Conservation (phyloP, 1,140 invertebrate genomes). For the Drosophila rhopaloa region DNA sequence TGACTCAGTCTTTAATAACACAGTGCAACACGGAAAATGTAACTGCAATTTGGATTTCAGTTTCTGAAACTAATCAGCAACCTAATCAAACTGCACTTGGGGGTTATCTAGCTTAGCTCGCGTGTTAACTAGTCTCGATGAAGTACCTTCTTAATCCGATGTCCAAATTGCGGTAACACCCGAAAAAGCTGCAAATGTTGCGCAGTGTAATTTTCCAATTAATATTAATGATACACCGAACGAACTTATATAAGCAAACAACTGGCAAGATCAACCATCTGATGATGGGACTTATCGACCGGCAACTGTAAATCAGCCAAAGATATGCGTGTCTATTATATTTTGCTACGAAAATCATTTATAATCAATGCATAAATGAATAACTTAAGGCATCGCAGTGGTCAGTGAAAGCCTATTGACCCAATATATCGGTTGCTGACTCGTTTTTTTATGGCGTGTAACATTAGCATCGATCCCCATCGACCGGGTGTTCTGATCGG, state of each 20-base stretch:
- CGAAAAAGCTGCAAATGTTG: too few species aligned
- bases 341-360: conserved; percentile 26
- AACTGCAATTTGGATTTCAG: too few species aligned
- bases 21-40: too few species aligned
- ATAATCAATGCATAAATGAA: conserved; percentile 54
- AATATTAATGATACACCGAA: conserved; percentile 40
- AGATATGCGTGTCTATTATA: conserved; percentile 32
- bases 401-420: conserved; percentile 57
- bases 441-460: not conserved
- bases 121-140: too few species aligned
- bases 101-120: too few species aligned
- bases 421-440: not conserved
- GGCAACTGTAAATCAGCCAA: conserved; percentile 34
- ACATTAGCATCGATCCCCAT: conserved; percentile 6
- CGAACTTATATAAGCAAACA: conserved; percentile 26
- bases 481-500: conserved; percentile 12
- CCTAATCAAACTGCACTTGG: too few species aligned
- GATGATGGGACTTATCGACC: conserved; percentile 9
- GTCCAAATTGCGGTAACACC: too few species aligned
- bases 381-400: conserved; percentile 38
- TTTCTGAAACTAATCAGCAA: too few species aligned
- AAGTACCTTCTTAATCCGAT: too few species aligned
- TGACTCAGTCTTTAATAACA: not conserved
- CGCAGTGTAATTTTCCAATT: conserved; percentile 41
- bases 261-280: conserved; percentile 22